Evolutionary conservation across 1,140 invertebrate species (phyloP).

Genomic region (Apis florea): DNA sequence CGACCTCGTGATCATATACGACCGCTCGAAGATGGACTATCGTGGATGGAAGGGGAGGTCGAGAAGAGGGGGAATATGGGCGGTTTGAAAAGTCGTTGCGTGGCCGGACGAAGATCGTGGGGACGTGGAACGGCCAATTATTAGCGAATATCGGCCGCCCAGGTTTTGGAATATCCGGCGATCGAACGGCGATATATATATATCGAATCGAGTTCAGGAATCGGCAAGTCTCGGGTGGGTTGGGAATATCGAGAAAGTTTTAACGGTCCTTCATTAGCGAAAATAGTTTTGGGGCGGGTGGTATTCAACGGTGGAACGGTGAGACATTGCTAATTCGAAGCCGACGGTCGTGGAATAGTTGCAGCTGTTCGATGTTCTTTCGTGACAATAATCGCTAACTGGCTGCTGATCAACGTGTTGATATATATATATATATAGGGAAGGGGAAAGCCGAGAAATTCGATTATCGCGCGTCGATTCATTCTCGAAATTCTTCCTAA

Average conservation of each 20-base stretch:
- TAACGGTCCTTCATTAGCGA: slow-evolving; percentile 72
- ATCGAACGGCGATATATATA: slow-evolving; percentile 49
- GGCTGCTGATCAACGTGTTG: background rate
- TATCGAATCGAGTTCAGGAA: slow-evolving; percentile 47
- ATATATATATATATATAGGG: too few relatives aligned
- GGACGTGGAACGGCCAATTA: slow-evolving; percentile 64
- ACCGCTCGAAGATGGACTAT: background rate
- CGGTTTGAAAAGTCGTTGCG: background rate
- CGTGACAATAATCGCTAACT: slow-evolving; percentile 48
- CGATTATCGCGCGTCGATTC: background rate
- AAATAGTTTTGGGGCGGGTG: slow-evolving; percentile 70
- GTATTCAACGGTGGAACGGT: slow-evolving; percentile 16
- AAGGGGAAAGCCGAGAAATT: slow-evolving; percentile 45
- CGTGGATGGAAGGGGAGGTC: background rate
- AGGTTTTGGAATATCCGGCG: slow-evolving; percentile 74
- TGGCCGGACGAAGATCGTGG: background rate
- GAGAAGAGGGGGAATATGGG: background rate
- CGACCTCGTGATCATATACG: too few relatives aligned
- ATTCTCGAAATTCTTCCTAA: background rate
- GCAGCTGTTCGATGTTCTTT: slow-evolving; percentile 25
- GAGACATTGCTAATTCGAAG: slow-evolving; percentile 48
- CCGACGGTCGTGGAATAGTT: slow-evolving; percentile 47
- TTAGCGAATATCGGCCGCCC: slow-evolving; percentile 61
- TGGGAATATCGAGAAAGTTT: slow-evolving; percentile 74
- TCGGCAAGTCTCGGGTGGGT: slow-evolving; percentile 31